phyloP scores from a whole-genome alignment of 2,888 invertebrate genomes.

The Megastigmus dorsalis region DNA sequence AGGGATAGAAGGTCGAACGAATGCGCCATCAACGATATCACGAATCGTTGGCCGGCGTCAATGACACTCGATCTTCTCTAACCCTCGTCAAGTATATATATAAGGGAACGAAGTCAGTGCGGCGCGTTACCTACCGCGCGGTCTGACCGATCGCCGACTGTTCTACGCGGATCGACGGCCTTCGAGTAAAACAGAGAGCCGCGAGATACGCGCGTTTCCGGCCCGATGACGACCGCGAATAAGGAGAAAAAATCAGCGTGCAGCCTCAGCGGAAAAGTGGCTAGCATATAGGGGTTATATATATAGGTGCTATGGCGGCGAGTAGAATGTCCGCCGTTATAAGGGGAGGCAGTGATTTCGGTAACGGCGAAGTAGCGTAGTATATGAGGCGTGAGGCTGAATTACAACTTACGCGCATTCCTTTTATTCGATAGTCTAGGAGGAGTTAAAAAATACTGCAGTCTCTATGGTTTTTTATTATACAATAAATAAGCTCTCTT shows the following conservation, averaged over 20 bases:
- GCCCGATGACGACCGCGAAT: not conserved
- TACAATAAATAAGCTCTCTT: no score
- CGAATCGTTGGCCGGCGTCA: constrained; percentile 6
- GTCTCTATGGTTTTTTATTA: no score
- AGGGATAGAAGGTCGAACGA: not conserved
- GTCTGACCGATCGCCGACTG: constrained; percentile 43
- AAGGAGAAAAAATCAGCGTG: not conserved
- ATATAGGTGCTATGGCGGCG: no score
- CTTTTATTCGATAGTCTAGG: no score
- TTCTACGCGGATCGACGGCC: constrained; percentile 8
- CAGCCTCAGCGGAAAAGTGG: constrained; percentile 22
- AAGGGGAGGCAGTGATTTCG: not conserved
- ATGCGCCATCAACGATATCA: constrained; percentile 32
- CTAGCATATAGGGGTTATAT: no score
- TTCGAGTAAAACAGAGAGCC: constrained; percentile 24
- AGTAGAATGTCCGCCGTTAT: not conserved
- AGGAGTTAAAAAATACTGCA: no score
- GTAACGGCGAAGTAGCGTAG: not conserved
- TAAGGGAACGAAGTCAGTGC: not conserved
- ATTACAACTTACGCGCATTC: not conserved
- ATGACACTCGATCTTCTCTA: constrained; percentile 27
- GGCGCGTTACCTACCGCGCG: not conserved
- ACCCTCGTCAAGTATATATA: constrained; percentile 26
- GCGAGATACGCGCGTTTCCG: no score
- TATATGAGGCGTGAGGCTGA: constrained; percentile 1